phyloP scores from a whole-genome alignment of 2,797 vertebrate species.

The Gymnodraco acuticeps region DNA sequence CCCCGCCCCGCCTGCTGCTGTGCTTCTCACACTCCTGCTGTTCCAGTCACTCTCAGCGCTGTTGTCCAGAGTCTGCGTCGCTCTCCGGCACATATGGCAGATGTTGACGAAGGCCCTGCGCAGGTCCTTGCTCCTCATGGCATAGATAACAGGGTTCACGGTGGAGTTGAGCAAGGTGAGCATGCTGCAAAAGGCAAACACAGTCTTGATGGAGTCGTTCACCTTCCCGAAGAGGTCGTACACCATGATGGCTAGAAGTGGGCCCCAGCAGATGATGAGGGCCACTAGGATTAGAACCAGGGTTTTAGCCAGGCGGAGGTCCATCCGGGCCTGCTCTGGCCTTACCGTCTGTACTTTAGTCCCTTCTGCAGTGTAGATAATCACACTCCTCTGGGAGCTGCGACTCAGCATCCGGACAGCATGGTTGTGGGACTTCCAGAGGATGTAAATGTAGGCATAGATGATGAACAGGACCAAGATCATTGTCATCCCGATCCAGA shows the following conservation, averaged over 20 bases:
- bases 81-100: constrained; percentile 89
- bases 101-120: constrained; percentile 93
- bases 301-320: constrained; percentile 98
- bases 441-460: constrained; percentile 98
- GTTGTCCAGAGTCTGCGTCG: constrained; percentile 90
- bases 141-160: constrained; percentile 98
- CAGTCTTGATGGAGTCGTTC: constrained; percentile 95
- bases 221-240: constrained; percentile 98
- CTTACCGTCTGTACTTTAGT: constrained; percentile 95
- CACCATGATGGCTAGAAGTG: constrained; percentile 97
- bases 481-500: constrained; percentile 97
- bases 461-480: constrained; percentile 95
- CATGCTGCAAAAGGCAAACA: constrained; percentile 99
- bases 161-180: constrained; percentile 98
- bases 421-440: constrained; percentile 98
- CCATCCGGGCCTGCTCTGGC: constrained; percentile 97
- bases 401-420: constrained; percentile 97
- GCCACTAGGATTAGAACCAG: constrained; percentile 96
- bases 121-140: constrained; percentile 98
- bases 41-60: constrained; percentile 96
- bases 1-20: constrained; percentile 84
- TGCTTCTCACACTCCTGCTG: constrained; percentile 90
- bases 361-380: constrained; percentile 93
- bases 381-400: constrained; percentile 95
- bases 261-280: constrained; percentile 99